A percentile compares a stretch with the other conserved stretches of the same genome.
Conservation (phyloP, 2,113 vertebrate species). For the Eonycteris spelaea region DNA sequence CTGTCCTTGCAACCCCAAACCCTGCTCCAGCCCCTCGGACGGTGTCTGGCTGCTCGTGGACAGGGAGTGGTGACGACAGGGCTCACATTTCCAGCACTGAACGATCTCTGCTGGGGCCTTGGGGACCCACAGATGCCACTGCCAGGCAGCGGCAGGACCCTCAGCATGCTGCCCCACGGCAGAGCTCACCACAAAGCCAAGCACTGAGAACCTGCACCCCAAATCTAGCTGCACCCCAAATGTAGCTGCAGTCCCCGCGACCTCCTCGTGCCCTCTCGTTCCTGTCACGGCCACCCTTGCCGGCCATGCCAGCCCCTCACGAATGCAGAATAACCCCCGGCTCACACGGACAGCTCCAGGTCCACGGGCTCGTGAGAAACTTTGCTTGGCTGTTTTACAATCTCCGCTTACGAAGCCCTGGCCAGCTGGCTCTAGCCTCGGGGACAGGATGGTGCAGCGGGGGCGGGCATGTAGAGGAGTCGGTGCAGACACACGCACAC, state of each 20-base stretch:
- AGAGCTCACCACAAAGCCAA: not conserved
- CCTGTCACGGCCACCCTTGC: not conserved
- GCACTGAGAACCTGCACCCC: not conserved
- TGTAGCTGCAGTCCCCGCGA: not conserved
- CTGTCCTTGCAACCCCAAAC: not conserved
- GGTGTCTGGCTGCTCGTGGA: not conserved
- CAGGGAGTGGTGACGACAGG: not conserved
- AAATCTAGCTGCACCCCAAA: not conserved
- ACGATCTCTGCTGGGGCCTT: not conserved
- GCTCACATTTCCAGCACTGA: not conserved
- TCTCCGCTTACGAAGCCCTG: not conserved
- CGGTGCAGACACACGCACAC: not conserved
- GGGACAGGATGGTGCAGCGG: not conserved
- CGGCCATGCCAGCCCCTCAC: not conserved
- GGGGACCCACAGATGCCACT: not conserved
- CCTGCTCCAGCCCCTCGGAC: not conserved
- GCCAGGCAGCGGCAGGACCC: not conserved
- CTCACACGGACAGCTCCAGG: no score
- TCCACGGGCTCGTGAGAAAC: not conserved
- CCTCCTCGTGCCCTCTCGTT: not conserved
- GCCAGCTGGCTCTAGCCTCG: not conserved
- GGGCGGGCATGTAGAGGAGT: not conserved
- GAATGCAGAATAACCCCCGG: not conserved
- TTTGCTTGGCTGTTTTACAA: not conserved
- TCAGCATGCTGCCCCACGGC: not conserved